Evolutionary conservation across 2,113 vertebrate species (phyloP).

Genomic region (Chiloscyllium plagiosum): DNA sequence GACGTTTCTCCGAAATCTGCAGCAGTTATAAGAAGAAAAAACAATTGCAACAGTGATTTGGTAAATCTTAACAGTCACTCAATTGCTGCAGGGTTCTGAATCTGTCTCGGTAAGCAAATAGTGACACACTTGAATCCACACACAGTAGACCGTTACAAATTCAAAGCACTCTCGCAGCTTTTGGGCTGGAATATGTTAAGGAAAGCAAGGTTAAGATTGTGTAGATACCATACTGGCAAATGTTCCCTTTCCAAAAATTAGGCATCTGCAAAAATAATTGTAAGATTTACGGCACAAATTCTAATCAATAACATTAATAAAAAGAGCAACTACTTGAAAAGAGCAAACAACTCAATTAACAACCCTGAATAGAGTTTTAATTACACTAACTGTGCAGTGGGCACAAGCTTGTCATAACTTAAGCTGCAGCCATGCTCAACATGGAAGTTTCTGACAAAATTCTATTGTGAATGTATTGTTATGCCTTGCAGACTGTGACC

Average conservation of each 20-base stretch:
- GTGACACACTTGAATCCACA: background rate
- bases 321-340: background rate
- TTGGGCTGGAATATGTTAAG: background rate
- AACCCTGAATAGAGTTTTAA: background rate
- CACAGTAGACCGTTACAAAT: background rate
- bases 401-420: background rate
- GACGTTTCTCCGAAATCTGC: background rate
- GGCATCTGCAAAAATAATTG: background rate
- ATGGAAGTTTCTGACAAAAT: background rate
- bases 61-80: background rate
- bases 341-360: background rate
- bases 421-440: background rate
- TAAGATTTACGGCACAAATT: background rate
- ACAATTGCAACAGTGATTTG: background rate
- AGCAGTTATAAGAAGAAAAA: background rate
- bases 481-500: background rate
- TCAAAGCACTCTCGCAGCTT: background rate
- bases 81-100: background rate
- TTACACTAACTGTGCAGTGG: background rate
- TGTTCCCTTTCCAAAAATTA: background rate
- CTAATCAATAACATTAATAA: background rate
- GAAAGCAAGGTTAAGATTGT: background rate
- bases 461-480: background rate
- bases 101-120: background rate
- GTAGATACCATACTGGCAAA: background rate